Evolutionary conservation across 2,113 vertebrate genomes (phyloP), one percentile per base, ranked within the genome.

Genomic region (Antennarius striatus): DNA sequence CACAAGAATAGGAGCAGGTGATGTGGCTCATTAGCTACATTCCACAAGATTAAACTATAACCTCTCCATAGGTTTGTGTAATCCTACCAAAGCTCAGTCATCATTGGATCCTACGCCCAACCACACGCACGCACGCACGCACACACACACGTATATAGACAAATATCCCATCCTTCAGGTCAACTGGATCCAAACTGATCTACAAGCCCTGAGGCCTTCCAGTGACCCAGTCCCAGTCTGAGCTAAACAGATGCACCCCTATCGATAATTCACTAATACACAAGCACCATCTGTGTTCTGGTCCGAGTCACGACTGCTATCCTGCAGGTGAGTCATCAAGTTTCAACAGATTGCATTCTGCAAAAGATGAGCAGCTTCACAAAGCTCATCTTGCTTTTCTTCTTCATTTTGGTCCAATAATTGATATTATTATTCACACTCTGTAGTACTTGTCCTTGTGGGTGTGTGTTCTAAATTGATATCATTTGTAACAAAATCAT

Each of bases 11-110:
- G 48, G 3, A 50, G 53, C 61, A 73, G 60, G 69, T 84, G 70
- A 75, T 47, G 55, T 7, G 32, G 69, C 76, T 82, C 73, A 86
- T 89, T 88, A 91, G 71, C 74, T 71, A 84, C 63, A 86, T 89
- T 82, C 81, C 83, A 83, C 72, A 77, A 71, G 82, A 79, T 83
- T 86, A 86, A 88, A 79, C 1, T 52, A n/a, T 45, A 49, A 17
- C 77, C 74, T 55, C 76, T 42, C 56, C 74, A 71, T 36, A 72
- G 42, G 49, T 51, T 54, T 28, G 70, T 43, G 63, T 87, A 85
- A 87, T 88, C 86, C 77, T 59, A 56, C 53, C 55, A 72, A 75
- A 76, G 39, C 66, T 74, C 75, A 58, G 63, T 71, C 74, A 60
- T 79, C 68, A 48, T 71, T 4, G 52, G 71, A 50, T 66, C 30